A percentile compares a stretch with the other conserved stretches of the same genome.
phyloP scores from a whole-genome alignment of 2,113 vertebrate species.

The Clarias gariepinus region DNA sequence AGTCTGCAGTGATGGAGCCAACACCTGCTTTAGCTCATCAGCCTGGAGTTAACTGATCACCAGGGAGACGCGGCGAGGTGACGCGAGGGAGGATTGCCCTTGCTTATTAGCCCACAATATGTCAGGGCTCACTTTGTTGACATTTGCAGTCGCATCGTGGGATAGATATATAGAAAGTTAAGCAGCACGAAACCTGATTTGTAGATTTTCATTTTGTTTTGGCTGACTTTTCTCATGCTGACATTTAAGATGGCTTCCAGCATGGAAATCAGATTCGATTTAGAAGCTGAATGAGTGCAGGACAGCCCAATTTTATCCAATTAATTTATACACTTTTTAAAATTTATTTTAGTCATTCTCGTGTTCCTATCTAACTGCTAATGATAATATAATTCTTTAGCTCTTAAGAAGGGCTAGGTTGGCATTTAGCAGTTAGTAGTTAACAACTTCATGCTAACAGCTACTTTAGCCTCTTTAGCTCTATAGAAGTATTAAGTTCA shows the following conservation, averaged over 20 bases:
- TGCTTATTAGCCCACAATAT: slow-evolving; percentile 49
- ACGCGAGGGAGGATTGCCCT: slow-evolving; percentile 22
- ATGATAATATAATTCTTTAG: too few relatives aligned
- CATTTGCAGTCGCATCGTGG: slow-evolving; percentile 36
- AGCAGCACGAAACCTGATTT: neutral
- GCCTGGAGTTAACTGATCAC: slow-evolving; percentile 36
- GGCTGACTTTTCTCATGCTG: slow-evolving; percentile 19
- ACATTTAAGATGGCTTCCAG: slow-evolving; percentile 5
- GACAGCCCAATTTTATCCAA: neutral
- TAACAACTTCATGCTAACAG: too few relatives aligned
- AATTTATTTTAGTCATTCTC: too few relatives aligned
- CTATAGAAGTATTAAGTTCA: too few relatives aligned
- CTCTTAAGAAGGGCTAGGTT: too few relatives aligned
- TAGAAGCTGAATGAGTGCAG: neutral
- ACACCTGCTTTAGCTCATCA: slow-evolving; percentile 39
- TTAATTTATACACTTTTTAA: neutral
- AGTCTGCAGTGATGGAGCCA: slow-evolving; percentile 22
- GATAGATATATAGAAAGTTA: neutral
- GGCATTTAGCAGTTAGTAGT: too few relatives aligned
- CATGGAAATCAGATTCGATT: neutral
- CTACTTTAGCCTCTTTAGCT: too few relatives aligned
- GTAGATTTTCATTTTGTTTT: slow-evolving; percentile 17
- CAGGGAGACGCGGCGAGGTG: slow-evolving; percentile 30
- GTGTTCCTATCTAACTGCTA: too few relatives aligned
- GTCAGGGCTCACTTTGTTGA: slow-evolving; percentile 40